These are phyloP conservation scores for Tortrix viridana DNA, from an alignment of 2,888 invertebrate species.

Conservation along the genomic window DNA sequence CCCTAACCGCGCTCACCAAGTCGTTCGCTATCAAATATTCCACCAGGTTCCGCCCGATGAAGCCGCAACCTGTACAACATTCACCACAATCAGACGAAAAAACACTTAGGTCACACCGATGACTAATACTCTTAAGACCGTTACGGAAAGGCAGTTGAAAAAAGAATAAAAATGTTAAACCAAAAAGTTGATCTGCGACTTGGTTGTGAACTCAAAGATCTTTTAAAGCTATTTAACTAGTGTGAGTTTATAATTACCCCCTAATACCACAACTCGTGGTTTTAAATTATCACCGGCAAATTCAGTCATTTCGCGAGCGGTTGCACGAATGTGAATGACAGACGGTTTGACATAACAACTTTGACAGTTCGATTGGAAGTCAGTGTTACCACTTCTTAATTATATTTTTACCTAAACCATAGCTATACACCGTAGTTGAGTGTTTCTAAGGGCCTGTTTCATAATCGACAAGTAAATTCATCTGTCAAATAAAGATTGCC, in stretches of 20 bases:
- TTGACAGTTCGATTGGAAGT: not conserved
- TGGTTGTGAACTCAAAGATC: slow-evolving; percentile 2
- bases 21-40: slow-evolving; percentile 91
- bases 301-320: slow-evolving; percentile 69
- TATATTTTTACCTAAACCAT: not conserved
- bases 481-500: too few relatives aligned
- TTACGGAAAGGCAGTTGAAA: slow-evolving; percentile 57
- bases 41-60: slow-evolving; percentile 95
- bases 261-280: slow-evolving; percentile 76
- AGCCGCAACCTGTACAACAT: slow-evolving; percentile 91
- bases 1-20: slow-evolving; percentile 89
- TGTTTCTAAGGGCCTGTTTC: too few relatives aligned
- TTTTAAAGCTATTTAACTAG: slow-evolving; percentile 8
- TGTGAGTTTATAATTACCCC: slow-evolving; percentile 63
- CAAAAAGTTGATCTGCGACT: slow-evolving; percentile 6
- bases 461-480: too few relatives aligned
- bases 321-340: slow-evolving; percentile 17
- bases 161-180: slow-evolving; percentile 38
- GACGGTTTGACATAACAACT: slow-evolving; percentile 37
- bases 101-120: slow-evolving; percentile 59
- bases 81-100: slow-evolving; percentile 51
- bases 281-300: slow-evolving; percentile 76
- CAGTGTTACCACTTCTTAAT: not conserved
- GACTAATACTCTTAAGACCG: slow-evolving; percentile 76
- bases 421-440: too few relatives aligned